Evolutionary conservation across 1,140 invertebrate genomes (phyloP).

Genomic region (Elymnias hypermnestra): DNA sequence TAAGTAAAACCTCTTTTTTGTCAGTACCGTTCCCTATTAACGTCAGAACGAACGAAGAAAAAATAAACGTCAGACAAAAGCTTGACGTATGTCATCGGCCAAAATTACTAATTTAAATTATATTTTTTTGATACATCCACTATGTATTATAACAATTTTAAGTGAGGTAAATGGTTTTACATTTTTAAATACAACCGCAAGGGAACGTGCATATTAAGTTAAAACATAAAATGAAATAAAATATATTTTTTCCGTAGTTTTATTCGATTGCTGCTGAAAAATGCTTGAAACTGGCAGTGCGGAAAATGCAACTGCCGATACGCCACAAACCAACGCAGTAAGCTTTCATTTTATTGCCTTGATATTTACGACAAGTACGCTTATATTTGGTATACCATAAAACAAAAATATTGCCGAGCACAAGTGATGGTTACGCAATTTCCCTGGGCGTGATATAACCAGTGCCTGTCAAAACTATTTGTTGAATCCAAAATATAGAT

Average conservation of each 20-base stretch:
- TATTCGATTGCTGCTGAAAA: slow-evolving; percentile 38
- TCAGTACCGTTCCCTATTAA: too few species aligned
- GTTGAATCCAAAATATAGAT: too few species aligned
- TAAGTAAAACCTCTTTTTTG: too few species aligned
- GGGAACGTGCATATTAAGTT: not conserved
- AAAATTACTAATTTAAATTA: slow-evolving; percentile 56
- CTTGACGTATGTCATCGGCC: slow-evolving; percentile 51
- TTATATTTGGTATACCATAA: not conserved
- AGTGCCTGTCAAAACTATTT: too few species aligned
- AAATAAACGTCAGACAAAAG: slow-evolving; percentile 7
- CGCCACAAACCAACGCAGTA: slow-evolving; percentile 29
- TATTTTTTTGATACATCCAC: slow-evolving; percentile 58
- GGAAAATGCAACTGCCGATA: slow-evolving; percentile 36
- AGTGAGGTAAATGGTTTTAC: slow-evolving; percentile 42
- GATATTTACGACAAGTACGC: slow-evolving; percentile 5
- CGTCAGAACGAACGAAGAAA: too few species aligned
- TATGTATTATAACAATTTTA: slow-evolving; percentile 49
- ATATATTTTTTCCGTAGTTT: slow-evolving; percentile 33
- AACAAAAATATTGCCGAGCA: too few species aligned
- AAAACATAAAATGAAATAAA: slow-evolving; percentile 7
- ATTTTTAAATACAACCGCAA: slow-evolving; percentile 1
- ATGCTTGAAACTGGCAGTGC: slow-evolving; percentile 51
- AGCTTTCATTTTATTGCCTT: slow-evolving; percentile 17
- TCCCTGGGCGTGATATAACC: too few species aligned
- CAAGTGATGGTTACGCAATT: too few species aligned